Conservation (phyloP, 2,113 vertebrate genomes). For the Trochalopteron elliotii region DNA sequence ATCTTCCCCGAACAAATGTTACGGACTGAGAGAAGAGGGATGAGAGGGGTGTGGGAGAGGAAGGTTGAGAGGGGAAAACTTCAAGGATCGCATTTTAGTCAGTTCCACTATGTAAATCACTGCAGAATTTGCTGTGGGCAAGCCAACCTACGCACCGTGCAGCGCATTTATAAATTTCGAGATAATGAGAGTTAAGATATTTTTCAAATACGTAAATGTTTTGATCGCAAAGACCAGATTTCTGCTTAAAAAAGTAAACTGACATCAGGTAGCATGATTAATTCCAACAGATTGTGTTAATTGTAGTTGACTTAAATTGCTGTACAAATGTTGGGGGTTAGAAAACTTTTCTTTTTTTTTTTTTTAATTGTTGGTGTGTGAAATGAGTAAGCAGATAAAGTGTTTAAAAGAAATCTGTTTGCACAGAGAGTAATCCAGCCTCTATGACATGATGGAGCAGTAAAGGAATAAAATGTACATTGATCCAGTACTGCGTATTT, state of each 20-base stretch:
- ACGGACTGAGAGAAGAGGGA: background rate
- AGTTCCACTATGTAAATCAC: background rate
- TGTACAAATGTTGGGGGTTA: slow-evolving; percentile 23
- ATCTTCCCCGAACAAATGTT: background rate
- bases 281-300: slow-evolving; percentile 51
- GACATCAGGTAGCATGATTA: slow-evolving; percentile 51
- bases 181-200: slow-evolving; percentile 32
- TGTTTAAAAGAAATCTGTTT: background rate
- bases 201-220: slow-evolving; percentile 38
- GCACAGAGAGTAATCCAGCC: background rate
- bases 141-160: background rate
- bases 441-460: background rate
- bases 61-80: background rate
- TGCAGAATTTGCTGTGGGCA: slow-evolving; percentile 19
- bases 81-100: background rate
- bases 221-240: slow-evolving; percentile 27
- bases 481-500: background rate
- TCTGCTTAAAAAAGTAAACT: slow-evolving; percentile 42
- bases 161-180: background rate
- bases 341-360: background rate
- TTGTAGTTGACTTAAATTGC: slow-evolving; percentile 49
- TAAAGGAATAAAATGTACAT: background rate
- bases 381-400: slow-evolving; percentile 18
- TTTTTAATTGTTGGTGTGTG: background rate
- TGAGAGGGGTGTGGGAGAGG: accelerated